Evolutionary conservation across 2,113 vertebrate genomes (phyloP), one percentile per base, ranked within the genome.

Genomic region (Chunga burmeisteri): DNA sequence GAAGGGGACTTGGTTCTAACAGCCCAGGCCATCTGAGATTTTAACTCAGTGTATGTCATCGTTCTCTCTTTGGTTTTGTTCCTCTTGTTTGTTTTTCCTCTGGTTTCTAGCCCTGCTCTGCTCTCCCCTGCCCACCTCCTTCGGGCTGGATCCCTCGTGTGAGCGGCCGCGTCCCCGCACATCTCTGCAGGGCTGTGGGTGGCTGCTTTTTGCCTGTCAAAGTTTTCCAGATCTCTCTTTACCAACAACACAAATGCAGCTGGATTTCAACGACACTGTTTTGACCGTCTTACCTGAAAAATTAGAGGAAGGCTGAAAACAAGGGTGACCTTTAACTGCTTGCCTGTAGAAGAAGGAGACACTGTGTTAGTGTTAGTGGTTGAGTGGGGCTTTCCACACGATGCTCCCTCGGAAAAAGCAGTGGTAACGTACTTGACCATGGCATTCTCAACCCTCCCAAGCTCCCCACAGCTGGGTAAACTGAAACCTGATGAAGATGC

Each of bases 281-380:
- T 36, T 87, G 30, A 74, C 49, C 38, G 30, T 83, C 96, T 95
- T 96, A 98, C 97, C 97, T 98, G 97, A 81, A 96, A 93, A 75
- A 97, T 3, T 1, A 97, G 79, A 1, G 53, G 93, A 47, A 98
- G 89, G 88, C 93, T 88, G 92, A 96, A 86, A 70, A 82, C 58
- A 53, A 97, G 34, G 58, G 12, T 52, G 81, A 72, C 67, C 83
- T 88, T 95, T 38, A 96, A 10, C 46, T 49, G 90, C 61, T 91
- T 95, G 55, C 87, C 97, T 98, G 20, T 26, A 75, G 77, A 62
- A 95, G 75, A 59, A 95, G 77, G 75, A 95, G 63, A 86, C 22
- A 21, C 20, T 8, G n/a, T 15, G 67, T 96, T 88, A 87, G 21
- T 44, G 66, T 27, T 58, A 47, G 73, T 34, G 29, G n/a, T 27